Conservation (phyloP, 2,113 vertebrate genomes). For the Actenoides hombroni region DNA sequence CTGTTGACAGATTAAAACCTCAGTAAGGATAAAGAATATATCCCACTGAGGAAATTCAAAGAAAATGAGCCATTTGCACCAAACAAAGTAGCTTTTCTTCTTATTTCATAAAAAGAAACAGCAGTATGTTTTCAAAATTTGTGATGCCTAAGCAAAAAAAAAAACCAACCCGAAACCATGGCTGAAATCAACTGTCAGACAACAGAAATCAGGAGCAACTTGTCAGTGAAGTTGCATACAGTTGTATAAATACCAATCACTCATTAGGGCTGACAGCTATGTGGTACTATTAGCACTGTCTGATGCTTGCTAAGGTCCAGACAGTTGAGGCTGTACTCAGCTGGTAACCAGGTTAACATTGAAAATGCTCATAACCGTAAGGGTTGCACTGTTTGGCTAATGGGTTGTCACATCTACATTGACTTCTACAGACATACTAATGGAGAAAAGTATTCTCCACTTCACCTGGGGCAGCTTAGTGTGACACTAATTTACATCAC, state of each 20-base stretch:
- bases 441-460: slow-evolving; percentile 9
- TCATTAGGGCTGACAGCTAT: not conserved
- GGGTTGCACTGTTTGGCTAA: not conserved
- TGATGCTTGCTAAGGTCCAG: not conserved
- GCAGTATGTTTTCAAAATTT: not conserved
- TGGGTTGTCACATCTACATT: not conserved
- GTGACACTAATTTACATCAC: not conserved
- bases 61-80: not conserved
- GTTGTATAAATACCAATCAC: not conserved
- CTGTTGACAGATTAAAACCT: not conserved
- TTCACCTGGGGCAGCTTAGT: not conserved
- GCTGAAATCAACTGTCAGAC: not conserved
- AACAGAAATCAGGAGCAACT: not conserved
- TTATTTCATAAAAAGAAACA: not conserved
- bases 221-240: not conserved
- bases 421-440: not conserved
- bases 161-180: not conserved
- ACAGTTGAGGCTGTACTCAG: not conserved
- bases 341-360: not conserved
- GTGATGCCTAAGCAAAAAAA: not conserved
- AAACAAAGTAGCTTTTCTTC: not conserved
- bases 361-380: not conserved
- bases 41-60: not conserved
- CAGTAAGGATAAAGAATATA: not conserved
- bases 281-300: not conserved